A percentile compares a stretch with the other conserved stretches of the same genome.
Conservation (phyloP, 2,888 invertebrate species). For the Notodonta ziczac region DNA sequence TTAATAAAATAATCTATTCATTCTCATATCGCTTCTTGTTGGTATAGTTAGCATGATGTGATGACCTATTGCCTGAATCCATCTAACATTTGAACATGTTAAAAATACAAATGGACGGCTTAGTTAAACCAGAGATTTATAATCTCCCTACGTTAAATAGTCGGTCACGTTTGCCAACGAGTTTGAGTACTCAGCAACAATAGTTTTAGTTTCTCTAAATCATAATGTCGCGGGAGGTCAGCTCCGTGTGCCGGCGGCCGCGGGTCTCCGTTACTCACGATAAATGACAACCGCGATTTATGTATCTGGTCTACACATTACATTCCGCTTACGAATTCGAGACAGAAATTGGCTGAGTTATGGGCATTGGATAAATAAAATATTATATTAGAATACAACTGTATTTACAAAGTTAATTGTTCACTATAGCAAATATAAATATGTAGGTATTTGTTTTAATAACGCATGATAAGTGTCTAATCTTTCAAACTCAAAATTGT, state of each 20-base stretch:
- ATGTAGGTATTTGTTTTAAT: no score
- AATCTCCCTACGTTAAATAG: background rate
- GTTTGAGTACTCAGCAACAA: background rate
- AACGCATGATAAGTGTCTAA: no score
- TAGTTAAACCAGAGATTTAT: background rate
- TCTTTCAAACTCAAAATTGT: no score
- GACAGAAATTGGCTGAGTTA: background rate
- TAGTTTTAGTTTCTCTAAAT: slow-evolving; percentile 7
- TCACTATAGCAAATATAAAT: no score
- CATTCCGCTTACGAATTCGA: background rate
- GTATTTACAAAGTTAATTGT: no score
- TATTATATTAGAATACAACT: no score
- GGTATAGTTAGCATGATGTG: no score
- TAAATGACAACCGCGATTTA: slow-evolving; percentile 15
- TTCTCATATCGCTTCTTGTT: no score
- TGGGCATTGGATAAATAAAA: background rate
- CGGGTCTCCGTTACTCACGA: slow-evolving; percentile 16
- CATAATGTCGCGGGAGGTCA: slow-evolving; percentile 9
- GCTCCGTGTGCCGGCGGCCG: slow-evolving; percentile 8
- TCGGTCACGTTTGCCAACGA: slow-evolving; percentile 9
- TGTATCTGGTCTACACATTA: background rate
- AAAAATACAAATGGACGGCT: no score
- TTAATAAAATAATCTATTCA: no score
- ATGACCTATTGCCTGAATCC: no score
- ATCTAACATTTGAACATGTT: no score